Evolutionary conservation across 2,888 invertebrate genomes (phyloP).

Genomic region (Phasia obesa): DNA sequence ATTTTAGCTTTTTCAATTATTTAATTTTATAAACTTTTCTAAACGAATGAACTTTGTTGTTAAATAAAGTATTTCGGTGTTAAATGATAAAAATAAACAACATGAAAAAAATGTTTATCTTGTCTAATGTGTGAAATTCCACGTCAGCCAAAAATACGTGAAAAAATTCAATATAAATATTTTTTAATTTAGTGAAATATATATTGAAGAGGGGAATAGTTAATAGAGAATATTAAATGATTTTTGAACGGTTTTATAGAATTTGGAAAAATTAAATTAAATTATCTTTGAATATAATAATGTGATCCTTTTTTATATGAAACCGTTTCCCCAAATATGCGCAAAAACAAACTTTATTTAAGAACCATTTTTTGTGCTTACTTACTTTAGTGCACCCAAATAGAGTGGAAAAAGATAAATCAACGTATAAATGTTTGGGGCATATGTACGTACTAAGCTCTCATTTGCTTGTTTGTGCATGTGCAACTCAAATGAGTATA

Average conservation of each 20-base stretch:
- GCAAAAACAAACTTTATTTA: background rate
- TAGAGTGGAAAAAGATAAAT: slow-evolving; percentile 16
- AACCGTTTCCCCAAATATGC: background rate
- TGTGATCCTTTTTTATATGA: background rate
- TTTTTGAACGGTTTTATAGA: too few relatives aligned
- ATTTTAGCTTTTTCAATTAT: slow-evolving; percentile 54
- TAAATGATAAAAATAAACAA: slow-evolving; percentile 33
- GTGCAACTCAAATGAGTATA: background rate
- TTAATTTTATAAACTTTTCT: slow-evolving; percentile 62
- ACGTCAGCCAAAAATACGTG: slow-evolving; percentile 4
- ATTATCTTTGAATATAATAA: too few relatives aligned
- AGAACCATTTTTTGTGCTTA: background rate
- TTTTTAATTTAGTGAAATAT: background rate
- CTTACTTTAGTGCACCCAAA: background rate
- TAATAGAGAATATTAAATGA: background rate
- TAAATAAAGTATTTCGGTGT: slow-evolving; percentile 26
- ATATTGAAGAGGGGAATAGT: too few relatives aligned
- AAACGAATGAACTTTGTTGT: slow-evolving; percentile 53
- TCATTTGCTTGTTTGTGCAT: background rate
- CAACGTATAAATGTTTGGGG: background rate
- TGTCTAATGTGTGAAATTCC: slow-evolving; percentile 5
- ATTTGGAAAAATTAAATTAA: too few relatives aligned
- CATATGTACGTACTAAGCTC: background rate
- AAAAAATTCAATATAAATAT: background rate
- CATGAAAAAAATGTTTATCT: slow-evolving; percentile 40